Base-by-base conservation (phyloP, 2,113 vertebrate species). In the Stercorarius parasiticus region DNA sequence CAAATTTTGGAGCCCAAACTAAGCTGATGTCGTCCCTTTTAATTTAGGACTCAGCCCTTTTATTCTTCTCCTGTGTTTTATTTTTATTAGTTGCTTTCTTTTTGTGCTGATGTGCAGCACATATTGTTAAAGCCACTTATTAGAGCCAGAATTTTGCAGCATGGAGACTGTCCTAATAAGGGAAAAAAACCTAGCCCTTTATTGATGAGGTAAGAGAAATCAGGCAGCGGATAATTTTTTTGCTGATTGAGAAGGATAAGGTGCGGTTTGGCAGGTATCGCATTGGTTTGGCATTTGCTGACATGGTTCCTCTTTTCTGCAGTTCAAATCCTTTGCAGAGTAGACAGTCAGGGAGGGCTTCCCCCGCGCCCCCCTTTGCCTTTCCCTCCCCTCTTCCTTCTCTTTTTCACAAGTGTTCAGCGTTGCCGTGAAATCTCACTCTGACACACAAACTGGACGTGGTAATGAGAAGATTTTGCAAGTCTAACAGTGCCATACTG, bases 251-350 rank as follows among this genome's bases (percentile, higher is more conserved):
- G 94, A 78, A 98, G 98, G 97, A 97, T 98, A 97, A 98, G 97
- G 97, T 98, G 98, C 50, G 98, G 98, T 97, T 98, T 98, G 98
- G 98, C 98, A 97, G 97, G 97, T 97, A 93, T 8, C 5, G 4
- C 19, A 9, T 32, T 94, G 97, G 97, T 97, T 97, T 98, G 98
- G 98, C 97, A 94, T 88, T 95, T 97, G 94, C 93, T 90, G 94
- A 96, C 95, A 83, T 25, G 72, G 87, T 87, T 95, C 97, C 95
- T 97, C 93, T 97, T 88, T 93, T 90, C 91, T 97, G 94, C 94
- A 98, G 97, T 81, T 95, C 64, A 78, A 92, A 98, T 95, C 92
- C 82, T 86, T 49, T 95, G 77, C 94, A 94, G 91, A 77, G 86
- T 15, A 89, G 84, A 49, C 81, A 78, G 62, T 45, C 85, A 91